These are phyloP conservation scores for Columba livia DNA, from an alignment of 2,113 vertebrate species.

Conservation along the genomic window DNA sequence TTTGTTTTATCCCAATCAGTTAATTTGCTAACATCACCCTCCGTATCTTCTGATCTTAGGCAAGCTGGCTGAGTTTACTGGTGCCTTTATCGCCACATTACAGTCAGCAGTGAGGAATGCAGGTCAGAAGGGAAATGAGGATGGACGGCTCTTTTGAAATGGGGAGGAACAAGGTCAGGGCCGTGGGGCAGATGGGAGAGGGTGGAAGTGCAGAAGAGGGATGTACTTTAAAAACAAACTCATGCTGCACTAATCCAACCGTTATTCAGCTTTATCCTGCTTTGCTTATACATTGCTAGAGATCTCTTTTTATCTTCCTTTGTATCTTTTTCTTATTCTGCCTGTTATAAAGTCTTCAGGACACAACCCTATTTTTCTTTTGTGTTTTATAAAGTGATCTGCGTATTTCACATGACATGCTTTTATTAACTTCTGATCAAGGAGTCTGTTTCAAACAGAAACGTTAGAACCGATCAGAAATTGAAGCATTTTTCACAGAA, in stretches of 20 bases:
- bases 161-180: conserved; percentile 7
- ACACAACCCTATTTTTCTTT: conserved; percentile 7
- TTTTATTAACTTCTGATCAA: conserved; percentile 29
- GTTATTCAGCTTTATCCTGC: background rate
- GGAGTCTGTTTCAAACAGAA: conserved; percentile 18
- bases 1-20: conserved; percentile 59
- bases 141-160: conserved; percentile 24
- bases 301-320: conserved; percentile 34
- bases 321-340: background rate
- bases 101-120: conserved; percentile 51
- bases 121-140: conserved; percentile 35
- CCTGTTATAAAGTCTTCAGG: background rate
- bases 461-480: conserved; percentile 8
- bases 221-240: conserved; percentile 54
- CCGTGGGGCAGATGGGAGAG: background rate
- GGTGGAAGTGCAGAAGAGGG: background rate
- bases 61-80: conserved; percentile 35
- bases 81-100: conserved; percentile 12
- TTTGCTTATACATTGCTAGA: background rate
- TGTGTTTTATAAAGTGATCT: background rate
- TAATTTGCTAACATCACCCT: conserved; percentile 60
- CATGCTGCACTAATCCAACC: conserved; percentile 2
- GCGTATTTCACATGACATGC: background rate
- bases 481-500: conserved; percentile 2
- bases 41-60: conserved; percentile 43